Percentiles rank a stretch among this genome's conserved stretches.
Conservation (phyloP, 1,140 invertebrate genomes). For the Aphelenchoides fujianensis region DNA sequence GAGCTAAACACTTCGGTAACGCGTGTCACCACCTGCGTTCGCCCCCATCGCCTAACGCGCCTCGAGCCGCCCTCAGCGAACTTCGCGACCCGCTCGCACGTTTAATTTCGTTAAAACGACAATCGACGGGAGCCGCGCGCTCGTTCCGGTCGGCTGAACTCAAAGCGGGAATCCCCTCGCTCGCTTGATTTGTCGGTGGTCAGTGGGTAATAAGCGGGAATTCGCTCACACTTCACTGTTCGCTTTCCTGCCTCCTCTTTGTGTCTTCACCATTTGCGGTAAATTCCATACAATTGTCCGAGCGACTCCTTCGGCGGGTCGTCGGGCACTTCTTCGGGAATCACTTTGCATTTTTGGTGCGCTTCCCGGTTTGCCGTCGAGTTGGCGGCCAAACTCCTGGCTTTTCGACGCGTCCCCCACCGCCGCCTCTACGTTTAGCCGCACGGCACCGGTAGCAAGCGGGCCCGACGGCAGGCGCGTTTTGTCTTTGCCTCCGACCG, state of each 20-base stretch:
- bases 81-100: neutral
- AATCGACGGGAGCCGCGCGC: neutral
- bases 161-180: too few relatives aligned
- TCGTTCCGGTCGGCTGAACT: neutral
- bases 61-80: neutral
- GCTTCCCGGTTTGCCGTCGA: neutral
- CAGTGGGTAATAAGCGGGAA: too few relatives aligned
- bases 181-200: neutral
- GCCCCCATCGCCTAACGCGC: neutral
- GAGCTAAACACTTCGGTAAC: slow-evolving; percentile 2
- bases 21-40: neutral
- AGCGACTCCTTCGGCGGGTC: too few relatives aligned
- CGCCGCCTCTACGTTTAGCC: neutral
- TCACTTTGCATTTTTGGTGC: neutral
- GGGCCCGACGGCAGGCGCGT: neutral
- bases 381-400: neutral
- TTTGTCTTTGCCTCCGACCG: neutral
- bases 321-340: too few relatives aligned
- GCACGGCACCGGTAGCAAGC: neutral
- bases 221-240: too few relatives aligned
- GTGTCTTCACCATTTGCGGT: too few relatives aligned
- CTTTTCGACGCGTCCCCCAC: neutral
- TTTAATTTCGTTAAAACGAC: neutral
- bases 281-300: too few relatives aligned
- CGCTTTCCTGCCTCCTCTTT: too few relatives aligned